These are phyloP conservation scores for Micrasema longulum DNA, from an alignment of 1,140 invertebrate species.

Conservation along the genomic window DNA sequence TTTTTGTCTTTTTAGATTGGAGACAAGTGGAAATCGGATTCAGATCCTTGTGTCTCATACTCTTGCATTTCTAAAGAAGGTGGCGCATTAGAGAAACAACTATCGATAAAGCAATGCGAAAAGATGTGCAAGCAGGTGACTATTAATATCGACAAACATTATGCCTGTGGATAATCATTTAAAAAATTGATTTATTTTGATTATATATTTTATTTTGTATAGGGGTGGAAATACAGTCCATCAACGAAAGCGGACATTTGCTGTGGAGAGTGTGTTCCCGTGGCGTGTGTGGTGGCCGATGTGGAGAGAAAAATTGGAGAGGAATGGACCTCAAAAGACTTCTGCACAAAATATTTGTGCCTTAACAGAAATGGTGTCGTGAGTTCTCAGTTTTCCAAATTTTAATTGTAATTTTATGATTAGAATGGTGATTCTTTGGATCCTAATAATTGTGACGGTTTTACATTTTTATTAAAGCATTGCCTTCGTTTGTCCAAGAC, in stretches of 20 bases:
- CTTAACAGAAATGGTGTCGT: constrained; percentile 68
- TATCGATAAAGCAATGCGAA: constrained; percentile 36
- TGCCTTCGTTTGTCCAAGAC: no score
- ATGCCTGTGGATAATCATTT: no score
- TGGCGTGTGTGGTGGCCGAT: constrained; percentile 72
- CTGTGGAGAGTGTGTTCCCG: constrained; percentile 74
- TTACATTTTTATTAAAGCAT: no score
- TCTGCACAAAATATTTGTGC: constrained; percentile 72
- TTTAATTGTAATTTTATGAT: no score
- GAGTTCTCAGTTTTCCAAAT: no score
- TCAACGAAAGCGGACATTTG: constrained; percentile 63
- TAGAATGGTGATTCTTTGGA: no score
- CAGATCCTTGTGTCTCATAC: constrained; percentile 33
- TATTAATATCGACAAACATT: no score
- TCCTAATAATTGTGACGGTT: no score
- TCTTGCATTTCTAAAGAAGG: constrained; percentile 41
- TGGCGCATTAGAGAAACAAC: constrained; percentile 34
- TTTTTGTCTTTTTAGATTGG: constrained; percentile 17
- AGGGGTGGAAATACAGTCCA: constrained; percentile 65
- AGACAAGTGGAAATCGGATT: constrained; percentile 35
- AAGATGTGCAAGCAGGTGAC: constrained; percentile 40
- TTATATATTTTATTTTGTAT: constrained; percentile 27
- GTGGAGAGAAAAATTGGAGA: constrained; percentile 64
- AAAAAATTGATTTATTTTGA: no score
- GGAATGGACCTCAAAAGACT: constrained; percentile 70